A percentile compares a stretch with the other conserved stretches of the same genome.
Conservation (phyloP, 23 tunicate species). For the Clavelina lepadiformis region DNA sequence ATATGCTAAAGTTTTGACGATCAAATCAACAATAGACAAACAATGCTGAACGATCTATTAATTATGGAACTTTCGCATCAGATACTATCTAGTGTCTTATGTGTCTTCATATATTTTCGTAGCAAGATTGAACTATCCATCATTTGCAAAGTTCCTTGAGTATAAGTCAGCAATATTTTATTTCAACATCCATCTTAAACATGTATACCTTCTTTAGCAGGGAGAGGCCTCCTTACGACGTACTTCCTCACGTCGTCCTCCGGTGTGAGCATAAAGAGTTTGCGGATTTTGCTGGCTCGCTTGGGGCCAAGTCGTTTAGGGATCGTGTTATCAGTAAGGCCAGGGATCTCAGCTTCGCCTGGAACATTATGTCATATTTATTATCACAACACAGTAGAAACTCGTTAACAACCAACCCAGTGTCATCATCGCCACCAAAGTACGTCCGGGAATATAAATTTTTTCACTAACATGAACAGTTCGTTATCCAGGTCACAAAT, state of each 20-base stretch:
- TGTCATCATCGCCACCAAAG: too few species aligned
- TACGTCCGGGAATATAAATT: too few species aligned
- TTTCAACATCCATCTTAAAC: not conserved
- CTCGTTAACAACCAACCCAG: not conserved
- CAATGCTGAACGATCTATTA: too few species aligned
- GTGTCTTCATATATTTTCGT: not conserved
- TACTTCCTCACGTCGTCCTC: conserved; percentile 88
- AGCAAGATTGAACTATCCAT: conserved; percentile 23
- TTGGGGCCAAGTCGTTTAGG: conserved; percentile 96
- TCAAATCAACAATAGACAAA: too few species aligned
- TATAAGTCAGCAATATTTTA: not conserved
- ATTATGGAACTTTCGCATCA: conserved; percentile 38
- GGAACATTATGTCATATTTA: not conserved
- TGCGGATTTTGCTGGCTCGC: conserved; percentile 94
- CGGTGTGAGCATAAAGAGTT: conserved; percentile 66
- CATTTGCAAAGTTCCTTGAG: conserved; percentile 12
- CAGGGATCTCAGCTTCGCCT: conserved; percentile 92
- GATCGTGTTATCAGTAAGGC: conserved; percentile 75
- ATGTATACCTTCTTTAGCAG: conserved; percentile 70
- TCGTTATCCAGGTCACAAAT: too few species aligned
- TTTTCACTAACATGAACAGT: too few species aligned
- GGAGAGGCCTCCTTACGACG: conserved; percentile 66
- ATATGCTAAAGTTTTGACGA: too few species aligned
- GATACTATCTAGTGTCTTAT: conserved; percentile 46
- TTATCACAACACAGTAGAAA: not conserved